These are phyloP conservation scores for Saguinus midas DNA, from an alignment of 2,113 vertebrate genomes.

Conservation along the genomic window DNA sequence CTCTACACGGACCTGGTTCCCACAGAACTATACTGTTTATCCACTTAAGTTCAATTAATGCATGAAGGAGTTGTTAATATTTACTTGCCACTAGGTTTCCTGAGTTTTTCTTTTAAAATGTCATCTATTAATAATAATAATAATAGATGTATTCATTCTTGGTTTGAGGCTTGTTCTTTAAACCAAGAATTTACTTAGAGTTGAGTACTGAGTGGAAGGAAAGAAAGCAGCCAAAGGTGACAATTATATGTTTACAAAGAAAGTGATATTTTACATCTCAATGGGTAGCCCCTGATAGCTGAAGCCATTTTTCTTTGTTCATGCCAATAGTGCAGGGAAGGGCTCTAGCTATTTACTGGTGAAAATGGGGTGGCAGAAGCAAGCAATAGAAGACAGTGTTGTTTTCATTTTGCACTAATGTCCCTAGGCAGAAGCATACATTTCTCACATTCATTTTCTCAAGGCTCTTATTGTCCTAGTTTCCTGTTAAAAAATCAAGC, in stretches of 20 bases:
- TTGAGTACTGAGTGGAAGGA: neutral
- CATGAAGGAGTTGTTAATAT: neutral
- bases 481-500: constrained; percentile 85
- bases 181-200: neutral
- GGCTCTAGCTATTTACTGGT: constrained; percentile 80
- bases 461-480: constrained; percentile 84
- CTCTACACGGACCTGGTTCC: neutral
- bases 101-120: neutral
- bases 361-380: constrained; percentile 81
- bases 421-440: constrained; percentile 79
- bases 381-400: constrained; percentile 81
- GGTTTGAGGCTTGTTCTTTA: neutral
- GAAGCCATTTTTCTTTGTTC: constrained; percentile 69
- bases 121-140: neutral
- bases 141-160: too few species aligned
- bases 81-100: neutral
- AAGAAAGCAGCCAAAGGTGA: constrained; percentile 28
- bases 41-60: neutral
- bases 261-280: constrained; percentile 37
- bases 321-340: constrained; percentile 74
- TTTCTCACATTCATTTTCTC: constrained; percentile 85
- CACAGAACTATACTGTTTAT: too few species aligned
- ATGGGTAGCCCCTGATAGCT: constrained; percentile 50
- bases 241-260: constrained; percentile 27
- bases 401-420: constrained; percentile 82